phyloP scores from a whole-genome alignment of 2,113 vertebrate species.

The Pelmatolapia mariae region DNA sequence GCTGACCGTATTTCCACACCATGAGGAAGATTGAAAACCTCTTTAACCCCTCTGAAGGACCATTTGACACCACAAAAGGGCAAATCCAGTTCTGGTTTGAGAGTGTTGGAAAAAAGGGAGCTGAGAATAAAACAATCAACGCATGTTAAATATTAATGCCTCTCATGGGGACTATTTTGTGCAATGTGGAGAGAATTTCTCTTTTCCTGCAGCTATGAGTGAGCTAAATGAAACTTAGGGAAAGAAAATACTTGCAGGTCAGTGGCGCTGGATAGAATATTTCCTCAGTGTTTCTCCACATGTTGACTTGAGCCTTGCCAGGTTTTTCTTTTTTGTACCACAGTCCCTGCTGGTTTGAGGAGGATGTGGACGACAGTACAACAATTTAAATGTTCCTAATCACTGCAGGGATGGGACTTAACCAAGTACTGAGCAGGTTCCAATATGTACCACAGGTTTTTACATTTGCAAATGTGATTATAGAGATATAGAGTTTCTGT shows the following conservation, averaged over 20 bases:
- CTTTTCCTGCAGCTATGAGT: conserved; percentile 6
- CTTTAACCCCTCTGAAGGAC: not conserved
- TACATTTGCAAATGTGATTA: not conserved
- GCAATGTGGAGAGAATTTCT: not conserved
- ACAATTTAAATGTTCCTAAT: not conserved
- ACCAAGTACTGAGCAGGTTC: not conserved
- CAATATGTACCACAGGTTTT: not conserved
- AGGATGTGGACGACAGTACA: not conserved
- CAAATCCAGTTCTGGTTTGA: not conserved
- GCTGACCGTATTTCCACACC: not conserved
- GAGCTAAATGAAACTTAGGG: conserved; percentile 1
- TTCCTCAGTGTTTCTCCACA: not conserved
- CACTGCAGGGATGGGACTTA: not conserved
- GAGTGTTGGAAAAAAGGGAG: not conserved
- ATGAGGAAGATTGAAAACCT: not conserved
- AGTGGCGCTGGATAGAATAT: not conserved
- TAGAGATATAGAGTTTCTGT: not conserved
- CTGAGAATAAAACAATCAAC: not conserved
- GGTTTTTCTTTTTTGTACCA: not conserved
- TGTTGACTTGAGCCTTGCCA: not conserved
- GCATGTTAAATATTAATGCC: not conserved
- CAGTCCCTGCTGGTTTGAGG: not conserved
- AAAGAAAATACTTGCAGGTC: not conserved
- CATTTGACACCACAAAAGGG: not conserved
- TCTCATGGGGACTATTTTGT: not conserved